Conservation (phyloP, 2,888 invertebrate species). For the Allygus modestus region DNA sequence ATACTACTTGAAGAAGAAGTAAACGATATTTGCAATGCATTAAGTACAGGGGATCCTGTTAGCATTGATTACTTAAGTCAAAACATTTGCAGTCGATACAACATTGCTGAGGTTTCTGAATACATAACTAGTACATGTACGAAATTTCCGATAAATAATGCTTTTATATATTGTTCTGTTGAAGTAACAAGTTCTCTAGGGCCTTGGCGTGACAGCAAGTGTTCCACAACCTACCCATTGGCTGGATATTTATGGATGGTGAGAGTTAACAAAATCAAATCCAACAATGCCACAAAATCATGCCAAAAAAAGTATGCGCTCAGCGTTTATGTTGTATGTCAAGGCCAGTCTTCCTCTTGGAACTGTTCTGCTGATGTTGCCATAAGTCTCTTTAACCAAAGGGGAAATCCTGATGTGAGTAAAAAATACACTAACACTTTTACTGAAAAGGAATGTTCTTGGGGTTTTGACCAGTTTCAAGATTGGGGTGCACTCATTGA, state of each 20-base stretch:
- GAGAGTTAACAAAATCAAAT: background rate
- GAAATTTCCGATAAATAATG: background rate
- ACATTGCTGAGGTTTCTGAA: background rate
- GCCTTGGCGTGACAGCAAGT: background rate
- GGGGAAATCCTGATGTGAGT: background rate
- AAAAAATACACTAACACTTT: background rate
- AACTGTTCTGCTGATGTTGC: background rate
- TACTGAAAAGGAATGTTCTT: background rate
- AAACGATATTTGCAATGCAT: background rate
- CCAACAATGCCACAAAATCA: background rate
- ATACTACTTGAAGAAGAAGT: slow-evolving; percentile 10
- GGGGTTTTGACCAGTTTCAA: background rate
- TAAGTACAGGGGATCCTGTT: background rate
- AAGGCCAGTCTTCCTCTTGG: background rate
- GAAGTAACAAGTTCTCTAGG: background rate
- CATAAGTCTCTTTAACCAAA: background rate
- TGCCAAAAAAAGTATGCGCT: too few species aligned
- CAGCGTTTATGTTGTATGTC: background rate
- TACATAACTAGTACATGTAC: background rate
- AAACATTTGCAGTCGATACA: background rate
- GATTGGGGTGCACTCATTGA: background rate
- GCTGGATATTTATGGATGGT: background rate
- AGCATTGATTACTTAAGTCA: background rate
- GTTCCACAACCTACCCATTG: background rate
- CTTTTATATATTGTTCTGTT: background rate